Evolutionary conservation across 1,140 invertebrate species (phyloP).

Genomic region (Dendrolimus kikuchii): DNA sequence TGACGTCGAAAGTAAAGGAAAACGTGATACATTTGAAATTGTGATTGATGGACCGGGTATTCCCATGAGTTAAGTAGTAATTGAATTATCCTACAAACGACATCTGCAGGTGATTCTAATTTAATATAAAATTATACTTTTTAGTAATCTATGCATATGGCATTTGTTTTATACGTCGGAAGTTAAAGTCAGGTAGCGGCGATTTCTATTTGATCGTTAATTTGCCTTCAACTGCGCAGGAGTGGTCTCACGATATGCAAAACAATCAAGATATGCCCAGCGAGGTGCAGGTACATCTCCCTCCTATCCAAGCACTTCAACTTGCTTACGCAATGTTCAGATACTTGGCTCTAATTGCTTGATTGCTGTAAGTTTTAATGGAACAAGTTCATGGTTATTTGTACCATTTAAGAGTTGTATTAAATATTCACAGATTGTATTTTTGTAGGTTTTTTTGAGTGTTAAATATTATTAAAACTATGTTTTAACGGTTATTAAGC

Average conservation of each 20-base stretch:
- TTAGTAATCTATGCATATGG: neutral
- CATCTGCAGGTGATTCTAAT: no score
- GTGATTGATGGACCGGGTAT: slow-evolving; percentile 54
- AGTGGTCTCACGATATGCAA: slow-evolving; percentile 47
- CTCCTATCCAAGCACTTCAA: neutral
- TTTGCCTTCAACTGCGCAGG: slow-evolving; percentile 38
- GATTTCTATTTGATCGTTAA: slow-evolving; percentile 57
- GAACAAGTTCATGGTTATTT: no score
- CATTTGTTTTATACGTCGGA: slow-evolving; percentile 13
- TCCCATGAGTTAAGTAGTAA: slow-evolving; percentile 40
- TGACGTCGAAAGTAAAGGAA: slow-evolving; percentile 45
- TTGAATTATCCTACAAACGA: slow-evolving; percentile 42
- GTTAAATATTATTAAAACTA: slow-evolving; percentile 2
- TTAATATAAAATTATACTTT: no score
- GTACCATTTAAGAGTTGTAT: no score
- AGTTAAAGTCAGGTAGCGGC: slow-evolving; percentile 26
- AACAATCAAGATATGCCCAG: slow-evolving; percentile 45
- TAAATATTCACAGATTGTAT: neutral
- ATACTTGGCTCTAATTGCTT: neutral
- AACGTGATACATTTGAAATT: slow-evolving; percentile 65
- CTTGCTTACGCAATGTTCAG: no score
- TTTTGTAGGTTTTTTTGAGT: neutral
- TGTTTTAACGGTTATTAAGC: neutral
- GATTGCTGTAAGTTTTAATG: neutral
- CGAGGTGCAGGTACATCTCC: slow-evolving; percentile 20